Base-by-base conservation (phyloP, 2,113 vertebrate species). In the Glaucomys volans region DNA sequence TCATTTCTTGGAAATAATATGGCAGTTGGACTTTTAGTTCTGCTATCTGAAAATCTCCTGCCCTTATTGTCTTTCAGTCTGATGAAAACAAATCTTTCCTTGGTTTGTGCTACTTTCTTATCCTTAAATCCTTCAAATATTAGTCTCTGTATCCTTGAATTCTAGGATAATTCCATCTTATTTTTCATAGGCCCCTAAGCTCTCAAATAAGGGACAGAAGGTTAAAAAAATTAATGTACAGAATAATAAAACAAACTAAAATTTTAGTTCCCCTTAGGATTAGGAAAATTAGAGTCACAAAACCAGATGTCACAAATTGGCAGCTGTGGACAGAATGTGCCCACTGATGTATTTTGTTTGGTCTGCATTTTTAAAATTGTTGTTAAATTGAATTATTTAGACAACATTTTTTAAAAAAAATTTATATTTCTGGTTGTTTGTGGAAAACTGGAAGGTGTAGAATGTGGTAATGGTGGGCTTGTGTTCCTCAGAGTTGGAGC, bases 281-380 rank as follows among this genome's bases (percentile, higher is more conserved):
- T 83, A 91, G 93, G 71, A 84, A 59, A 91, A 52, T 52, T 66
- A 81, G 30, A n/a, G 18, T 35, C 40, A 77, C 80, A 93, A 69
- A 75, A 75, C 4, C 84, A 62, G 54, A 90, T 83, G 32, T 72
- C 37, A 90, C 52, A 95, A 77, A 87, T 52, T 57, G 37, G 13
- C 30, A 87, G 52, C 54, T 90, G 28, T 77, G 52, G 42, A 75
- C 24, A 75, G 79, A 40, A 2, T 96, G 74, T 76, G 20, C 24
- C 42, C 35, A 79, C 37, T 59, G 8, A 79, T 82, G 35, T 80
- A 67, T 82, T 93, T 79, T 37, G 16, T 67, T 91, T 91, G 47
- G 6, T 80, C 35, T 92, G 64, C 4, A 47, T 44, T 52, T 87
- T 59, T 59, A 7, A 52, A 54, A 54, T 52, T 84, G 40, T 80